Base-by-base conservation (phyloP, 2,797 vertebrate species). In the Sebastes dallii region DNA sequence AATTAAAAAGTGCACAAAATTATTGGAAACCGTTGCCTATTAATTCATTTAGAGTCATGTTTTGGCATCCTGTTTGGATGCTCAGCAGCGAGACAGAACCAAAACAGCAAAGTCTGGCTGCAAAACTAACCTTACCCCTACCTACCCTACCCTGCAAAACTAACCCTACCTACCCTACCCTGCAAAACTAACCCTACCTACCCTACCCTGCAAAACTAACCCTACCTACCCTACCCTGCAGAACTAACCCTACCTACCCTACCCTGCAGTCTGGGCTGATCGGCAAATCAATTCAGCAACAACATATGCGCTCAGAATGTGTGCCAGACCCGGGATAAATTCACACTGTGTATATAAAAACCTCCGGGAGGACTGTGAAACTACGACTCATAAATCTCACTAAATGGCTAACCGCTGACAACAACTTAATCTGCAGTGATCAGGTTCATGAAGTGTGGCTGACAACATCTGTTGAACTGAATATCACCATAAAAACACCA, bases 401-500 rank as follows among this genome's bases (percentile, higher is more conserved):
- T 46, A 69, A 69, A 65, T 18, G 10, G 20, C 14, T 11, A 46
- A 70, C n/a, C 62, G 34, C n/a, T 8, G 18, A 76, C 50, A 73
- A 30, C 13, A 62, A 29, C 81, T 46, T 66, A 1, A 60, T 55
- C 10, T 69, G 65, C 46, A 39, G 30, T 4, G 6, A 73, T 59
- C 10, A 22, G 52, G 55, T 62, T 72, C 64, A 75, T 56, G 56
- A 72, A 50, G 11, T 52, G 8, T 5, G 14, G 62, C 2, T 29
- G 58, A 81, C 73, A 78, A 62, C 84, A 85, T 82, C 80, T 86
- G 83, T 16, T 86, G 75, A 85, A 86, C 27, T 68, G 20, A 79
- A 65, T 46, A 34, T 54, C 29, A 32, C 22, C 66, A 30, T 62
- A 36, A 65, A 81, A 59, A 66, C 30, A 46, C 24, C 0, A 3